These are phyloP conservation scores for Polyergus mexicanus DNA, from an alignment of 1,140 invertebrate species.

Conservation along the genomic window DNA sequence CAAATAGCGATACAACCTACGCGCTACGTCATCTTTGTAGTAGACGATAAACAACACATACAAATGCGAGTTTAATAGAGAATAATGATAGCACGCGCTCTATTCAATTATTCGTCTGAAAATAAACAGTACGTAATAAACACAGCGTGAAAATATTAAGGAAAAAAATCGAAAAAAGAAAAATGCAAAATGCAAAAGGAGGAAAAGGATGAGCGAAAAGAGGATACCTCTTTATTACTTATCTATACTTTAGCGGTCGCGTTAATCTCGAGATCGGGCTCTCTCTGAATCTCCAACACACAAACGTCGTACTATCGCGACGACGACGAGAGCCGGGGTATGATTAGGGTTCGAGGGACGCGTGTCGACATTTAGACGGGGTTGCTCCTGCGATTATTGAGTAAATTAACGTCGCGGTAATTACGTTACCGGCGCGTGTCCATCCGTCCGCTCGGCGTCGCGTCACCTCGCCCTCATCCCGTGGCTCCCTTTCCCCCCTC, in stretches of 20 bases:
- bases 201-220: background rate
- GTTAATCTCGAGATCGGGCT: constrained; percentile 19
- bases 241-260: background rate
- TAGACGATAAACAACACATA: constrained; percentile 32
- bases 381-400: constrained; percentile 83
- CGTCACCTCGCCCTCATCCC: constrained; percentile 48
- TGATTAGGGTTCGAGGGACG: constrained; percentile 69
- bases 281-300: background rate
- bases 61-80: background rate
- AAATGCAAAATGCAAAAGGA: background rate
- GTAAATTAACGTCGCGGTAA: constrained; percentile 84
- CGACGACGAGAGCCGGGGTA: constrained; percentile 24
- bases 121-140: no score
- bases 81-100: background rate
- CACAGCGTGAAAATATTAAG: background rate
- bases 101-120: background rate
- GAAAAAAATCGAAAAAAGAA: background rate
- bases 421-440: constrained; percentile 82
- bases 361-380: constrained; percentile 83
- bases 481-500: constrained; percentile 28
- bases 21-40: background rate
- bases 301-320: background rate
- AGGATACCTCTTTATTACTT: background rate
- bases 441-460: constrained; percentile 66
- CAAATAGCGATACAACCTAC: constrained; percentile 54